phyloP scores from a whole-genome alignment of 2,113 vertebrate genomes.

The Anoura caudifer region DNA sequence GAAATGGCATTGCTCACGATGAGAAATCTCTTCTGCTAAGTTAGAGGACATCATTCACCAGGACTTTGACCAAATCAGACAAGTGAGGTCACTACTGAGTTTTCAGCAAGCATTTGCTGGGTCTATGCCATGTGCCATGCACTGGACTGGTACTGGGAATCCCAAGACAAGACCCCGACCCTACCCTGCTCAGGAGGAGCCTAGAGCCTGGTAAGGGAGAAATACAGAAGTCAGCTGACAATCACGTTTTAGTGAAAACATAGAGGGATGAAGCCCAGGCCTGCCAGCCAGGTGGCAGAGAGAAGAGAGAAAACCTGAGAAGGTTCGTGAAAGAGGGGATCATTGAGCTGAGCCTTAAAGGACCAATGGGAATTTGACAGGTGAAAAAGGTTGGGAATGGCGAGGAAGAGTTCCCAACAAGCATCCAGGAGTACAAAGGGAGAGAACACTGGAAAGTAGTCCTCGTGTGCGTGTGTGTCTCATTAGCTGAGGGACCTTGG shows the following conservation, averaged over 20 bases:
- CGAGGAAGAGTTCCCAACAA: neutral
- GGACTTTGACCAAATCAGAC: neutral
- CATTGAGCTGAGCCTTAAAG: neutral
- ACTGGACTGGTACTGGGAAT: neutral
- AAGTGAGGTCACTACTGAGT: neutral
- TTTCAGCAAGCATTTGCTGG: neutral
- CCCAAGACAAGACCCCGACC: neutral
- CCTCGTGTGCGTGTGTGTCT: neutral
- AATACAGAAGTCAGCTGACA: neutral
- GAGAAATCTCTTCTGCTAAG: neutral
- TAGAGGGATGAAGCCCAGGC: neutral
- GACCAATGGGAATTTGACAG: neutral
- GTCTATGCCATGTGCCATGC: neutral
- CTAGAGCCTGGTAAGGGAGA: neutral
- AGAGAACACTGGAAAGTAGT: neutral
- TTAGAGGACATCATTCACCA: neutral
- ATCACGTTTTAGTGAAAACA: neutral
- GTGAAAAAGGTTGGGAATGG: neutral
- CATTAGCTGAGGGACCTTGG: neutral
- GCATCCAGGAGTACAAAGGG: neutral
- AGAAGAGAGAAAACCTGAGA: neutral
- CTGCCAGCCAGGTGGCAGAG: too few species aligned
- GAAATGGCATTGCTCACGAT: neutral
- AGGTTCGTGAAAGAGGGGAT: neutral
- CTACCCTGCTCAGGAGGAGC: neutral